Conservation (phyloP, 2,113 vertebrate species). For the Loxodonta africana region DNA sequence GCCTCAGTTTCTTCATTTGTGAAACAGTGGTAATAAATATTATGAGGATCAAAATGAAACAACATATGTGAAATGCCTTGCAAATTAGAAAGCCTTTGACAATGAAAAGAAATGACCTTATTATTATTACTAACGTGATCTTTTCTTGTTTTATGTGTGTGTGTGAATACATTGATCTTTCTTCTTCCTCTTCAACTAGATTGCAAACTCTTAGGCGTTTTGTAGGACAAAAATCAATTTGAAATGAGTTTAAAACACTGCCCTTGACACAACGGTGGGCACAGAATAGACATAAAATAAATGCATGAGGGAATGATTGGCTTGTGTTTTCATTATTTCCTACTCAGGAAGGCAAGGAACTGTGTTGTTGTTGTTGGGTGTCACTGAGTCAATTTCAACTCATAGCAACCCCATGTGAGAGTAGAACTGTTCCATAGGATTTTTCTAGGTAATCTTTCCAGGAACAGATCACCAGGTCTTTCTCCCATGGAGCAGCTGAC, state of each 20-base stretch:
- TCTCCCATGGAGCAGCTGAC: neutral
- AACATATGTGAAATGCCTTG: neutral
- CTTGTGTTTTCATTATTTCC: neutral
- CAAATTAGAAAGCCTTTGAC: neutral
- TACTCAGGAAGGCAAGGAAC: neutral
- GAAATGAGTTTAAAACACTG: neutral
- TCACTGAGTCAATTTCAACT: neutral
- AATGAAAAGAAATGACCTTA: neutral
- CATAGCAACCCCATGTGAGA: neutral
- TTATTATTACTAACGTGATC: neutral
- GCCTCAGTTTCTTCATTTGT: neutral
- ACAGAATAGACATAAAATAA: neutral
- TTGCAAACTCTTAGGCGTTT: neutral
- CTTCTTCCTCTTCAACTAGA: neutral
- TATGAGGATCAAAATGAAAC: conserved; percentile 5
- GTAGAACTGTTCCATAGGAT: neutral
- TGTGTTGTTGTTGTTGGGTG: neutral
- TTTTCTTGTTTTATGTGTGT: neutral
- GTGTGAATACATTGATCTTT: neutral
- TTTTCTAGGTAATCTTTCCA: neutral
- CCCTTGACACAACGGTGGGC: neutral
- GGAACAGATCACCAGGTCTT: neutral
- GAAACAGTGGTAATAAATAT: neutral
- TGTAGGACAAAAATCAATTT: neutral
- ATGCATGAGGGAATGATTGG: neutral